These are phyloP conservation scores for Lanius collurio DNA, from an alignment of 2,113 vertebrate species.

Conservation along the genomic window DNA sequence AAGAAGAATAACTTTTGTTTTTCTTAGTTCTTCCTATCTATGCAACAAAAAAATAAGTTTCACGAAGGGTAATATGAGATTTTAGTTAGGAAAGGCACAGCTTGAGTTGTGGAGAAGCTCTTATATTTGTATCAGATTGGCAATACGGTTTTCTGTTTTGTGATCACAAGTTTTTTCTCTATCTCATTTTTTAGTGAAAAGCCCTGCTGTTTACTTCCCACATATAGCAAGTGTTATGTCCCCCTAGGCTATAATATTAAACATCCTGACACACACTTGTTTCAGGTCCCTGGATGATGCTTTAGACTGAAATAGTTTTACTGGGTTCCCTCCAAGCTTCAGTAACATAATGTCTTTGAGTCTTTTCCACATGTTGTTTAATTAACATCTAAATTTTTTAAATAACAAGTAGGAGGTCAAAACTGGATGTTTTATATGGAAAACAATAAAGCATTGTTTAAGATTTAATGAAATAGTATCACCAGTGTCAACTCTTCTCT, in stretches of 20 bases:
- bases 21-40: slow-evolving; percentile 35
- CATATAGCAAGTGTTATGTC: slow-evolving; percentile 49
- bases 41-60: slow-evolving; percentile 37
- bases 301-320: slow-evolving; percentile 55
- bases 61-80: slow-evolving; percentile 46
- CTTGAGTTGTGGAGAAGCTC: slow-evolving; percentile 44
- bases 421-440: background rate
- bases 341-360: slow-evolving; percentile 31
- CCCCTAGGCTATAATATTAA: slow-evolving; percentile 59
- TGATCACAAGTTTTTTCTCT: slow-evolving; percentile 54
- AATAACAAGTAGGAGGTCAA: background rate
- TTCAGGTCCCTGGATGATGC: slow-evolving; percentile 52
- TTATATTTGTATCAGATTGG: slow-evolving; percentile 48
- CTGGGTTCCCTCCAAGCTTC: slow-evolving; percentile 24
- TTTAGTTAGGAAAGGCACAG: slow-evolving; percentile 53
- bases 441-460: slow-evolving; percentile 23
- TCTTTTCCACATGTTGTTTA: slow-evolving; percentile 29
- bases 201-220: slow-evolving; percentile 58
- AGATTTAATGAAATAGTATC: slow-evolving; percentile 1
- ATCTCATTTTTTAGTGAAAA: slow-evolving; percentile 60
- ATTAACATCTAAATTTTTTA: slow-evolving; percentile 66
- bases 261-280: slow-evolving; percentile 48
- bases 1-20: slow-evolving; percentile 45
- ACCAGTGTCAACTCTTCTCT: background rate
- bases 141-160: slow-evolving; percentile 66